phyloP scores from a whole-genome alignment of 1,140 invertebrate genomes.

The Stegodyphus dumicola region DNA sequence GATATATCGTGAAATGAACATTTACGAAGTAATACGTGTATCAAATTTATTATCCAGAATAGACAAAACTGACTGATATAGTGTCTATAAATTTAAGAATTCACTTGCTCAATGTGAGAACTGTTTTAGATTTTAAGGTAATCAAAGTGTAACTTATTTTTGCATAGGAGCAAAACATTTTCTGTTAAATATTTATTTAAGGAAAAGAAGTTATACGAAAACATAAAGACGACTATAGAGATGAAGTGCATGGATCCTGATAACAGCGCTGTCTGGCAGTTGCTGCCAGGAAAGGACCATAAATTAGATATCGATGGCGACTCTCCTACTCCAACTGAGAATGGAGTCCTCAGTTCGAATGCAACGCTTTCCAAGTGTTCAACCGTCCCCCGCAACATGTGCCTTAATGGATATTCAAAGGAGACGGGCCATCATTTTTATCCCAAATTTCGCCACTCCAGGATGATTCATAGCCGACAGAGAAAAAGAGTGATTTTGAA shows the following conservation, averaged over 20 bases:
- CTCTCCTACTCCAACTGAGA: constrained; percentile 34
- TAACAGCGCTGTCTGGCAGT: constrained; percentile 50
- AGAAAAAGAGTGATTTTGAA: constrained; percentile 90
- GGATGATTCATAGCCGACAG: constrained; percentile 71
- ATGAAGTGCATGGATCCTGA: constrained; percentile 52
- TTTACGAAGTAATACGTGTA: neutral
- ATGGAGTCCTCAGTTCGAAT: constrained; percentile 30
- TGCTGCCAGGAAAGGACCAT: constrained; percentile 36
- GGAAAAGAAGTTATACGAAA: no score
- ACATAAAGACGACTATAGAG: neutral
- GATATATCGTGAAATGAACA: neutral
- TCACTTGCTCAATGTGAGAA: neutral
- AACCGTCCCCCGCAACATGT: constrained; percentile 54
- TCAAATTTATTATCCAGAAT: neutral
- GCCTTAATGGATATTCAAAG: constrained; percentile 50
- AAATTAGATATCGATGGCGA: constrained; percentile 33
- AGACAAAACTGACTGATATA: neutral
- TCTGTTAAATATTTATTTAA: neutral
- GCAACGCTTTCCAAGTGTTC: constrained; percentile 48
- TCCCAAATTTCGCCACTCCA: constrained; percentile 13
- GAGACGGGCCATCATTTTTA: constrained; percentile 4
- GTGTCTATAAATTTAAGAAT: neutral
- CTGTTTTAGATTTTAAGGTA: neutral
- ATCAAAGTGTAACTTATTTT: neutral
- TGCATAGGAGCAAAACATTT: neutral